phyloP scores from a whole-genome alignment of 2,113 vertebrate species.

The Aythya baeri region DNA sequence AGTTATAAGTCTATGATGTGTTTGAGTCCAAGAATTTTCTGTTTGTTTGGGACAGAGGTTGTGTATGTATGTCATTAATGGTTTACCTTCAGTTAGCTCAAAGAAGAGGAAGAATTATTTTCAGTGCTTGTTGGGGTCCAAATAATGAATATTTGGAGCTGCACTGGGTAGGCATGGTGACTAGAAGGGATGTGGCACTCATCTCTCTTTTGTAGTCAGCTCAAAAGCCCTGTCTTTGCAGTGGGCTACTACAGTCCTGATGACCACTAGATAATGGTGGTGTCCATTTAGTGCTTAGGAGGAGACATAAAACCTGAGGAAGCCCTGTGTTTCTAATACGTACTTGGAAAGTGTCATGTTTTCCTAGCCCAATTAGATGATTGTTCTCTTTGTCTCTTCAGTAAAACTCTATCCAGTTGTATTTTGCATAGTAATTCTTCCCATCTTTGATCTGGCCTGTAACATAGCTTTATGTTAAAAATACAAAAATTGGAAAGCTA shows the following conservation, averaged over 20 bases:
- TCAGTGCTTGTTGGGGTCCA: not conserved
- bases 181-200: not conserved
- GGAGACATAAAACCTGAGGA: not conserved
- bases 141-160: not conserved
- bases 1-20: not conserved
- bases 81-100: not conserved
- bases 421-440: not conserved
- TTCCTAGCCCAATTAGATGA: not conserved
- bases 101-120: not conserved
- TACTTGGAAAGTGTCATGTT: accelerated
- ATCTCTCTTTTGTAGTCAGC: not conserved
- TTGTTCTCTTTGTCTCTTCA: not conserved
- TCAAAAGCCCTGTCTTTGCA: not conserved
- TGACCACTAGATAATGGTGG: not conserved
- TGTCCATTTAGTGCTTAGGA: not conserved
- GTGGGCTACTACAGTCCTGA: not conserved
- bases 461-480: not conserved
- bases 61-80: not conserved
- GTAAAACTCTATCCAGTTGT: not conserved
- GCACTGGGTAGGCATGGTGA: not conserved
- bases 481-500: not conserved
- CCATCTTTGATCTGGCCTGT: not conserved
- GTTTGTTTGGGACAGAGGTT: not conserved
- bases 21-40: not conserved
- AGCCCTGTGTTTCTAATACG: not conserved